Conservation (phyloP, 2,888 invertebrate genomes). For the Orchesella flavescens region DNA sequence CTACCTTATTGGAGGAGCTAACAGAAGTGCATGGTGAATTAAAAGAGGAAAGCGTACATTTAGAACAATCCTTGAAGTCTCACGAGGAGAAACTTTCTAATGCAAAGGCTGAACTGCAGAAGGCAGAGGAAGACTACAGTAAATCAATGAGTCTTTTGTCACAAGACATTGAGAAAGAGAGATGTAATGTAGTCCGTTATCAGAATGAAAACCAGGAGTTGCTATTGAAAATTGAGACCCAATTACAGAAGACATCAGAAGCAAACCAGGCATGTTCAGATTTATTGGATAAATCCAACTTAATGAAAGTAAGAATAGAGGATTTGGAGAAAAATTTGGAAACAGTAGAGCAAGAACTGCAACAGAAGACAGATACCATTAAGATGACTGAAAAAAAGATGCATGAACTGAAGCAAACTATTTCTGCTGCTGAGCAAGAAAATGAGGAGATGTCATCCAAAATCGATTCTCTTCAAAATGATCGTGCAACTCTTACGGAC, state of each 20-base stretch:
- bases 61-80: background rate
- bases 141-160: background rate
- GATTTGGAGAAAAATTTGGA: slow-evolving; percentile 77
- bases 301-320: slow-evolving; percentile 79
- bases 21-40: no score
- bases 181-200: no score
- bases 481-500: background rate
- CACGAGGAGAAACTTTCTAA: background rate
- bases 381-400: background rate
- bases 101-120: background rate
- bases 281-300: slow-evolving; percentile 73
- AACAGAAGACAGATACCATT: slow-evolving; percentile 69
- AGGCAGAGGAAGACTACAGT: slow-evolving; percentile 23
- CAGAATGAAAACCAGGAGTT: no score
- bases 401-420: background rate
- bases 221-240: no score
- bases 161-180: background rate
- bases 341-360: slow-evolving; percentile 77
- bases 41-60: background rate
- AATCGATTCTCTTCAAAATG: background rate
- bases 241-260: no score
- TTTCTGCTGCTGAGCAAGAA: background rate
- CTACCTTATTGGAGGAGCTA: no score
- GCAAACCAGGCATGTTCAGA: no score
- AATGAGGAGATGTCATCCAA: background rate